A percentile compares a stretch with the other conserved stretches of the same genome.
phyloP scores from a whole-genome alignment of 1,140 invertebrate genomes.

The Lethrus apterus region DNA sequence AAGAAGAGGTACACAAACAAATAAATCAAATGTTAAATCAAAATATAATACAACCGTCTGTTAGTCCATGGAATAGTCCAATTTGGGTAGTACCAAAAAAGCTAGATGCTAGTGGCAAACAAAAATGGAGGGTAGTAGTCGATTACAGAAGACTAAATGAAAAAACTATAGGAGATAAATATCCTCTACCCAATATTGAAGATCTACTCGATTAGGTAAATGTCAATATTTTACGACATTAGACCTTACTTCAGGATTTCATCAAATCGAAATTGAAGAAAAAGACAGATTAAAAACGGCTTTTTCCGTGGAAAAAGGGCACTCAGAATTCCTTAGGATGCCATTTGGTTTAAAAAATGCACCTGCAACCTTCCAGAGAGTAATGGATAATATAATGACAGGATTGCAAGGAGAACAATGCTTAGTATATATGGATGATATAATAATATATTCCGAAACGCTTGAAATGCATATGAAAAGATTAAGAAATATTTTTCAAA shows the following conservation, averaged over 20 bases:
- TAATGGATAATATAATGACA: too few relatives aligned
- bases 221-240: conserved; percentile 25
- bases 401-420: too few relatives aligned
- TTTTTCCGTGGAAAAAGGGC: too few relatives aligned
- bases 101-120: conserved; percentile 23
- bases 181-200: conserved; percentile 46
- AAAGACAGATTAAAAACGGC: background rate
- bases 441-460: too few relatives aligned
- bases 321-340: too few relatives aligned
- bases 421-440: too few relatives aligned
- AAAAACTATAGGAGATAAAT: conserved; percentile 34
- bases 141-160: conserved; percentile 37
- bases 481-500: too few relatives aligned
- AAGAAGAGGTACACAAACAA: conserved; percentile 29
- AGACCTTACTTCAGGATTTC: background rate
- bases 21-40: conserved; percentile 17
- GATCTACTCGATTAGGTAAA: conserved; percentile 42
- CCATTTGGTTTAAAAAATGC: too few relatives aligned
- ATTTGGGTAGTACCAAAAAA: conserved; percentile 32
- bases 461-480: too few relatives aligned
- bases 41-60: conserved; percentile 17
- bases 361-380: too few relatives aligned
- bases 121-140: conserved; percentile 36
- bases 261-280: background rate
- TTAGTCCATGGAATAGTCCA: conserved; percentile 24